Evolutionary conservation across 2,113 vertebrate species (phyloP).

Genomic region (Psephotus haematonotus): DNA sequence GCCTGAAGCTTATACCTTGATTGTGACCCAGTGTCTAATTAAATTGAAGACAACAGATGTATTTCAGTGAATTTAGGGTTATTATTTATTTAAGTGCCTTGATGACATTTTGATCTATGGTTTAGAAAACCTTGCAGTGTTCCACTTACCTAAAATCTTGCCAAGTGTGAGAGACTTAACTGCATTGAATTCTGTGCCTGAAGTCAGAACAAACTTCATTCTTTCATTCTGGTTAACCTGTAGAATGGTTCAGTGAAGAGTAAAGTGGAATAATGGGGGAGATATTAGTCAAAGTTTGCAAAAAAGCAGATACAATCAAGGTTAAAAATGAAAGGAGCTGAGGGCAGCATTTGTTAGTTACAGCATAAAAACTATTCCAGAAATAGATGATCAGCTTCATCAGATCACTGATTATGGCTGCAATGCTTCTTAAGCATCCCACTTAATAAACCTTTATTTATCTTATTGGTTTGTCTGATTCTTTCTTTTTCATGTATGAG

Average conservation of each 20-base stretch:
- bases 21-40: slow-evolving; percentile 12
- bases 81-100: background rate
- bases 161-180: slow-evolving; percentile 85
- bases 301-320: background rate
- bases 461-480: background rate
- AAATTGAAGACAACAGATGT: slow-evolving; percentile 14
- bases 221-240: slow-evolving; percentile 83
- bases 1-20: slow-evolving; percentile 6
- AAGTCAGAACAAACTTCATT: slow-evolving; percentile 84
- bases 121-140: background rate
- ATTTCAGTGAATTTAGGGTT: background rate
- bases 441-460: background rate
- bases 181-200: slow-evolving; percentile 85
- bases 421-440: background rate
- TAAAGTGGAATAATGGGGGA: background rate
- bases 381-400: background rate
- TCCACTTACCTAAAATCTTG: slow-evolving; percentile 83
- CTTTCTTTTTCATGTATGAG: background rate
- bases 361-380: background rate
- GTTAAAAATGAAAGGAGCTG: background rate
- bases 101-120: background rate
- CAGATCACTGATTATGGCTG: background rate
- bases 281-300: background rate
- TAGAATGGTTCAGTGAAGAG: background rate
- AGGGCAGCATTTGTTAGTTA: background rate